Base-by-base conservation (phyloP, 1,140 invertebrate species). In the Thereuonema tuberculata region DNA sequence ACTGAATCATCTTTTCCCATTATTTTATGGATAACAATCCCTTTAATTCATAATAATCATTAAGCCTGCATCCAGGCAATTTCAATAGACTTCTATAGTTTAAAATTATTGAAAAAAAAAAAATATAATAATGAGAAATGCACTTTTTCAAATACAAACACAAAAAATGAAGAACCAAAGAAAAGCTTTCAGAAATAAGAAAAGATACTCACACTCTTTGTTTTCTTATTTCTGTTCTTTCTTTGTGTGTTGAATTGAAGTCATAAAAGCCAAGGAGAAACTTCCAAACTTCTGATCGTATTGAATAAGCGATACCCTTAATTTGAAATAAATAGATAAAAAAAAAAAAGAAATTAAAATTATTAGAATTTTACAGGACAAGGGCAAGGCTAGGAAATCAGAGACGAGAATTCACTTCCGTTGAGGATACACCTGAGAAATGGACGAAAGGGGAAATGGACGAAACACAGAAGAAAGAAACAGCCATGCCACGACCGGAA, bases 201-300 rank as follows among this genome's bases (percentile, higher is more conserved):
- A 28, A 58, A 56, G 25, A 55, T 50, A 67, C 69, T 69, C 67
- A 75, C 75, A 81, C 82, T 73, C 85, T 89, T 65, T 79, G 76
- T 69, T 84, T 84, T 28, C 81, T 77, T 23, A 85, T 67, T 63
- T 82, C 77, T 56, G 76, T 71, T 66, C 90, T 78, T 69, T 93
- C 83, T 53, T 78, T 70, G 59, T 81, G 75, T 0, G 85, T 90
- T 53, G 84, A 84, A 62, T 86, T 75, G 90, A 90, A 96, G 0
- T 84, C 81, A 71, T 87, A 89, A 69, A 91, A 94, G 64, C 86
- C 85, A 2, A 99, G 77, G 9, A 98, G 77, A 74, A 87, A 98
- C 70, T 96, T 98, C 95, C 95, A 99, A 0, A 95, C 87, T 69
- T 90, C 86, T 29, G 80, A 76, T 23, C 94, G 76, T 60, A 98